Conservation (phyloP, 2,888 invertebrate species). For the Laspeyria flexula region DNA sequence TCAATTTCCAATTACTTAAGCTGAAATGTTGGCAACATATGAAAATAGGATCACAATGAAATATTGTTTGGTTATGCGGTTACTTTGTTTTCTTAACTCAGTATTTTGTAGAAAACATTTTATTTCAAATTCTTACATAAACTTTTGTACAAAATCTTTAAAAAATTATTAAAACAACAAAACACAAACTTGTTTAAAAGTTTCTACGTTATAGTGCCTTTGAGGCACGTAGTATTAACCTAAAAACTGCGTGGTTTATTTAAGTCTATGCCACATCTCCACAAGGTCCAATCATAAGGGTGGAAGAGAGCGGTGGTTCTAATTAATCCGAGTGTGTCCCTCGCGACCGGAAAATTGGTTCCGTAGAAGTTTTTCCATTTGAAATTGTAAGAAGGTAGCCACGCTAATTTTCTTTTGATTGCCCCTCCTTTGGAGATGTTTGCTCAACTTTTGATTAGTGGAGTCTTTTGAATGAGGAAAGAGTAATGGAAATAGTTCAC, state of each 20-base stretch:
- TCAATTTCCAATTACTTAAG: too few species aligned
- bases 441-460: slow-evolving; percentile 59
- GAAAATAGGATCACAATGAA: too few species aligned
- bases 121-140: too few species aligned
- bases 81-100: too few species aligned
- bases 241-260: slow-evolving; percentile 29
- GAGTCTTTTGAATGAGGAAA: slow-evolving; percentile 29
- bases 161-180: not conserved
- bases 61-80: too few species aligned
- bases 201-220: slow-evolving; percentile 1
- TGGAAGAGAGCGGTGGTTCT: slow-evolving; percentile 51
- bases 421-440: slow-evolving; percentile 52
- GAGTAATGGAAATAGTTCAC: too few species aligned
- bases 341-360: slow-evolving; percentile 60
- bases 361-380: slow-evolving; percentile 72
- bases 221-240: slow-evolving; percentile 12
- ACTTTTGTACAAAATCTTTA: too few species aligned
- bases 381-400: slow-evolving; percentile 59
- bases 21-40: too few species aligned
- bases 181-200: not conserved
- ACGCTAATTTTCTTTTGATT: slow-evolving; percentile 75
- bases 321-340: slow-evolving; percentile 74
- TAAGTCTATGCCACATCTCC: slow-evolving; percentile 20
- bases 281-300: slow-evolving; percentile 38
- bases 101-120: too few species aligned